These are phyloP conservation scores for Caradrina clavipalpis DNA, from an alignment of 2,888 invertebrate genomes.

Conservation along the genomic window DNA sequence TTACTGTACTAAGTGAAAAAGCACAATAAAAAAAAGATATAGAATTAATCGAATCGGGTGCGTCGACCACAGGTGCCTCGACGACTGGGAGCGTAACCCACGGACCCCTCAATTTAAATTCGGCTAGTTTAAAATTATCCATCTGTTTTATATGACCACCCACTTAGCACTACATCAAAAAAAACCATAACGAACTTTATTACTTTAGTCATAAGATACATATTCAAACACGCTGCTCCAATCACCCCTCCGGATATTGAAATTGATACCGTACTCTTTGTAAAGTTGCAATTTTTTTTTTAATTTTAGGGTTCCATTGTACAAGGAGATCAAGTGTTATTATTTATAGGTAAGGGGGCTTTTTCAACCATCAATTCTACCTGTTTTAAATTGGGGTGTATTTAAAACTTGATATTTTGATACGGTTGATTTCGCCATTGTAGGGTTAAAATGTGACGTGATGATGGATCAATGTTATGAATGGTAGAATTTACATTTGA, in stretches of 20 bases:
- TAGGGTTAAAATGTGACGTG: background rate
- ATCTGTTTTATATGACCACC: slow-evolving; percentile 50
- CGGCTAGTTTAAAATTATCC: no score
- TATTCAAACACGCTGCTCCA: slow-evolving; percentile 5
- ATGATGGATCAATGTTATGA: background rate
- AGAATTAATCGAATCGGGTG: no score
- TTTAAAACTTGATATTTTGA: slow-evolving; percentile 31
- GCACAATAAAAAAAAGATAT: no score
- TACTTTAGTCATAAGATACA: background rate
- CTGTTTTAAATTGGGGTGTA: slow-evolving; percentile 30
- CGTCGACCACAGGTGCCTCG: no score
- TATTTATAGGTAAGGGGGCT: slow-evolving; percentile 43
- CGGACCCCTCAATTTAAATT: no score
- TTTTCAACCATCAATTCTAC: slow-evolving; percentile 41
- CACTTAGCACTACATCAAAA: slow-evolving; percentile 21
- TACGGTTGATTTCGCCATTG: slow-evolving; percentile 10
- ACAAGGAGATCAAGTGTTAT: slow-evolving; percentile 47
- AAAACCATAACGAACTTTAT: slow-evolving; percentile 30
- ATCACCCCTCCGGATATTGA: slow-evolving; percentile 53
- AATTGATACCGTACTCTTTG: slow-evolving; percentile 62
- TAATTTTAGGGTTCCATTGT: slow-evolving; percentile 45
- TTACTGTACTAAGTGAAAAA: no score
- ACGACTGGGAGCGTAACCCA: no score
- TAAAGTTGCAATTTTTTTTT: slow-evolving; percentile 46
- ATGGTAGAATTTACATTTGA: slow-evolving; percentile 7